Conservation (phyloP, 2,888 invertebrate genomes). For the Drosophila algonquin region DNA sequence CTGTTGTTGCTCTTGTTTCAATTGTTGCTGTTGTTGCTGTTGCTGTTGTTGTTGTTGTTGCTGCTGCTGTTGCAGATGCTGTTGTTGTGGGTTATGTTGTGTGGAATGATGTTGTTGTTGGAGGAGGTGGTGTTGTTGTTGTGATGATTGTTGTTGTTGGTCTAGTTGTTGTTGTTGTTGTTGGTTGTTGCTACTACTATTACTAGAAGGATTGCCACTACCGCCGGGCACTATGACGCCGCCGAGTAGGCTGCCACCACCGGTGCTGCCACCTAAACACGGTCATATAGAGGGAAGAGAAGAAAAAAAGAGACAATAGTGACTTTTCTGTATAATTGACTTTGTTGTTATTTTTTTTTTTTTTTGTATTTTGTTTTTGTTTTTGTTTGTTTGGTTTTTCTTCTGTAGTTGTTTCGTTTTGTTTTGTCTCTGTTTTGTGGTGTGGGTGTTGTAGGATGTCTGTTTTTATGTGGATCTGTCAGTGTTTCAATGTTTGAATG, state of each 20-base stretch:
- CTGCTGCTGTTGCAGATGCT: constrained; percentile 63
- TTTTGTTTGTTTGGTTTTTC: constrained; percentile 43
- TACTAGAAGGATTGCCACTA: constrained; percentile 82
- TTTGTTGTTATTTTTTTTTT: constrained; percentile 61
- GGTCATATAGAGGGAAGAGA: constrained; percentile 84
- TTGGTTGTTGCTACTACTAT: constrained; percentile 80
- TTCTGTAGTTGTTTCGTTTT: constrained; percentile 34
- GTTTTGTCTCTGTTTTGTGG: constrained; percentile 28
- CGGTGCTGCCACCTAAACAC: constrained; percentile 84
- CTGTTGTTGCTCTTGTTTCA: constrained; percentile 54
- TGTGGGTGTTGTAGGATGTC: constrained; percentile 26
- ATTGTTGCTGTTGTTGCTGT: constrained; percentile 38
- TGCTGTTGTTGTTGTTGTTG: constrained; percentile 42
- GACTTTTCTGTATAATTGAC: constrained; percentile 84
- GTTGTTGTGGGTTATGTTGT: constrained; percentile 63
- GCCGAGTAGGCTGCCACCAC: constrained; percentile 81
- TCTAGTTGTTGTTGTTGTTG: constrained; percentile 80
- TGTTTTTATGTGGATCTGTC: constrained; percentile 27
- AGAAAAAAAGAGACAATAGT: constrained; percentile 85
- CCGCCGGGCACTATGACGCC: constrained; percentile 84
- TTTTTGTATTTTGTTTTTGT: constrained; percentile 32
- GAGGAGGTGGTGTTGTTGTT: constrained; percentile 49
- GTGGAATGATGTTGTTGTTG: constrained; percentile 71
- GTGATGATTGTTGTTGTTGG: constrained; percentile 70
- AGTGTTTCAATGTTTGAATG: constrained; percentile 11